Evolutionary conservation across 2,113 vertebrate species (phyloP), one percentile per base, ranked within the genome.

Genomic region (Penelope pileata): DNA sequence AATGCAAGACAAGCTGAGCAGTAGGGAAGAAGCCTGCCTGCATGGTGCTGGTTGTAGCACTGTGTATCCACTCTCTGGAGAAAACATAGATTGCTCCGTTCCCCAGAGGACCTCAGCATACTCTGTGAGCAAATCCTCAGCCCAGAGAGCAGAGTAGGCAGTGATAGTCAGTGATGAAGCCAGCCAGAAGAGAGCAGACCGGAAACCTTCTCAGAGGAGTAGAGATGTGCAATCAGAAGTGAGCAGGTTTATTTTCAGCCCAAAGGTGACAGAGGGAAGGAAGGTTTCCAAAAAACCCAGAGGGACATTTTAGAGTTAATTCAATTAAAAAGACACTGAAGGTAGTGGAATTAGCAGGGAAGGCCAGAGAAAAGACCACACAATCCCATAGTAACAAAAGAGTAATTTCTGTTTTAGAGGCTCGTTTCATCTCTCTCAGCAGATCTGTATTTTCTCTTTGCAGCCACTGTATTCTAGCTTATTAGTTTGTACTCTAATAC

Each of bases 401-500:
- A 85, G 50, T 32, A 92, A 66, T 43, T 83, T 83, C 77, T 70
- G 15, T 2, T 67, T 88, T 50, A 80, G 59, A 54, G 86, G 67
- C 21, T 80, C 19, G 19, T 66, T 96, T 88, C 83, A 83, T 78
- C 50, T 77, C 47, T 36, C 73, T 74, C 47, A 51, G 67, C n/a
- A 92, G 76, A 92, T 91, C 32, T 40, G 59, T 81, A 63, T 91
- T 90, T 80, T 74, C 72, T 48, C 50, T 76, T 73, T 88, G 95
- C 54, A 90, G 54, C 14, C 56, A 83, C 42, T 47, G 62, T 51
- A 83, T 94, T 95, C 75, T 86, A 74, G 50, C 27, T 94, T 93
- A 93, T 81, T 95, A 95, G 68, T 70, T 80, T 83, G 38, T 93
- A 51, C 64, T 90, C 42, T 81, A 86, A 90, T 90, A 91, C 73